phyloP scores from a whole-genome alignment of 2,797 vertebrate genomes.

The Bucorvus abyssinicus region DNA sequence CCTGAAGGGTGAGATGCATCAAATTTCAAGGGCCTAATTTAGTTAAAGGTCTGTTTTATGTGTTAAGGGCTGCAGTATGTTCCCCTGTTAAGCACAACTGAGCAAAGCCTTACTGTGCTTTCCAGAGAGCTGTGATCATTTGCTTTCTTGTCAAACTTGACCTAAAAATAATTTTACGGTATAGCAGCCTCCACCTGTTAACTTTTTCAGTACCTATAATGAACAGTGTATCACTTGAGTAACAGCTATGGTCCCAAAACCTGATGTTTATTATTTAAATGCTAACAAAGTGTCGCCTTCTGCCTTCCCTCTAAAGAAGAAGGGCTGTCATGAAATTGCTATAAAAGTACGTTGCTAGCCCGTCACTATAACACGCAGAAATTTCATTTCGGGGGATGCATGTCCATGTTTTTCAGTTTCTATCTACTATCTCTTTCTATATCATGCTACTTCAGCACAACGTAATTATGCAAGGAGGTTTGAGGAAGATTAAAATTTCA shows the following conservation, averaged over 20 bases:
- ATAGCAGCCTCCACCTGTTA: background rate
- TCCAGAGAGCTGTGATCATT: background rate
- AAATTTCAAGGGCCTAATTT: background rate
- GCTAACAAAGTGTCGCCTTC: background rate
- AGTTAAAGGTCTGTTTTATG: background rate
- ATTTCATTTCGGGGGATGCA: too few relatives aligned
- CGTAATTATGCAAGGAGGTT: background rate
- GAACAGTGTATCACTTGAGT: background rate
- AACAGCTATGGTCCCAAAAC: background rate
- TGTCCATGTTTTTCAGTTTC: background rate
- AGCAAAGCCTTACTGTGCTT: background rate
- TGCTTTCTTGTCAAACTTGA: background rate
- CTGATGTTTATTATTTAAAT: background rate
- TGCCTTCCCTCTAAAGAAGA: background rate
- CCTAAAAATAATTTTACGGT: background rate
- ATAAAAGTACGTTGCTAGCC: background rate
- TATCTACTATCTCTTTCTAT: background rate
- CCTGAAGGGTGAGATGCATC: too few relatives aligned
- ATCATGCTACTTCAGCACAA: background rate
- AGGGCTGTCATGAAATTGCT: background rate
- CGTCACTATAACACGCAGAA: background rate
- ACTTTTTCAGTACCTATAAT: background rate
- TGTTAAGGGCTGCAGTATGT: background rate
- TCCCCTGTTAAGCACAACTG: too few relatives aligned
- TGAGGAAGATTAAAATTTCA: background rate